These are phyloP conservation scores for Schrankia costaestrigalis DNA, from an alignment of 2,888 invertebrate species.

Conservation along the genomic window DNA sequence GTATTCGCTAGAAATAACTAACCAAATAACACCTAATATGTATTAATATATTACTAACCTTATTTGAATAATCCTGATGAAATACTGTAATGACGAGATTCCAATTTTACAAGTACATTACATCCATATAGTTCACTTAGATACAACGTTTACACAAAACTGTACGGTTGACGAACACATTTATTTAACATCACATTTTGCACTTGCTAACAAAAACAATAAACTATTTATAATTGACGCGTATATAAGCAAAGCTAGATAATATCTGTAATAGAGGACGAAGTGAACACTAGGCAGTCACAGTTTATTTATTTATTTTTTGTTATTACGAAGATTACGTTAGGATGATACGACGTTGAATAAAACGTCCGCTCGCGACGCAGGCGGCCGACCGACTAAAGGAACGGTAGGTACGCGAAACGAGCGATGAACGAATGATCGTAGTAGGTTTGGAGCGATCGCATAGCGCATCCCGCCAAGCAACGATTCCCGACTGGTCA, in stretches of 20 bases:
- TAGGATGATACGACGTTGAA: slow-evolving; percentile 26
- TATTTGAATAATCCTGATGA: slow-evolving; percentile 44
- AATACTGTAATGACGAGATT: slow-evolving; percentile 47
- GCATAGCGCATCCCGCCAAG: slow-evolving; percentile 64
- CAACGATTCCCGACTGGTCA: no score
- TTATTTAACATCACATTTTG: slow-evolving; percentile 76
- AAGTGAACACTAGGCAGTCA: slow-evolving; percentile 52
- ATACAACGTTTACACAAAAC: slow-evolving; percentile 70
- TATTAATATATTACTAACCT: slow-evolving; percentile 39
- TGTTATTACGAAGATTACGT: slow-evolving; percentile 65
- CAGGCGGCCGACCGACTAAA: slow-evolving; percentile 65
- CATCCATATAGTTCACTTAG: slow-evolving; percentile 71
- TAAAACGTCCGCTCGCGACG: slow-evolving; percentile 44
- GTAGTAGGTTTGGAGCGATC: slow-evolving; percentile 50
- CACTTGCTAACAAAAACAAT: slow-evolving; percentile 66
- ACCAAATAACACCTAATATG: slow-evolving; percentile 1
- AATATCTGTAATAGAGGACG: slow-evolving; percentile 41
- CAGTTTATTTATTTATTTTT: slow-evolving; percentile 54
- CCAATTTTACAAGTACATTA: slow-evolving; percentile 70
- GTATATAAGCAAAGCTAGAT: slow-evolving; percentile 45
- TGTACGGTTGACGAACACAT: slow-evolving; percentile 67
- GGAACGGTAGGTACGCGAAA: slow-evolving; percentile 43
- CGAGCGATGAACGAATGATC: slow-evolving; percentile 52
- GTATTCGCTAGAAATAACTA: no score
- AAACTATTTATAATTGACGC: slow-evolving; percentile 47